phyloP scores from a whole-genome alignment of 2,113 vertebrate species.

The Cephalopterus ornatus region DNA sequence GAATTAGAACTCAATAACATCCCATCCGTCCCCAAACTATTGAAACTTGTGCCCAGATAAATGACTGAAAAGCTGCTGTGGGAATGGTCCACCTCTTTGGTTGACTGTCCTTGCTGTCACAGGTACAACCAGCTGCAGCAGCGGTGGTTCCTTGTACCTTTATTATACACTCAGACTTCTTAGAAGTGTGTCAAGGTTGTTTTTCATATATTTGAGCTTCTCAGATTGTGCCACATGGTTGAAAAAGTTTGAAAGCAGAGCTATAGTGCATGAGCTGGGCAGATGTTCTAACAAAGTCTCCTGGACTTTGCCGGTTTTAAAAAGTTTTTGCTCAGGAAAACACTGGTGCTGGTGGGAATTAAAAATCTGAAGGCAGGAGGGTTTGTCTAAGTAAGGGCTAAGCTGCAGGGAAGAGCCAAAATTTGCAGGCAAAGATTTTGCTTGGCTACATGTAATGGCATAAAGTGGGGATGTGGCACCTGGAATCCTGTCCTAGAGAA shows the following conservation, averaged over 20 bases:
- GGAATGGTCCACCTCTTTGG: not conserved
- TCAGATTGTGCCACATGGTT: not conserved
- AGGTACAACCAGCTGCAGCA: not conserved
- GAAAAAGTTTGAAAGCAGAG: not conserved
- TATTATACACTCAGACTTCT: not conserved
- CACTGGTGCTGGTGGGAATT: constrained; percentile 1
- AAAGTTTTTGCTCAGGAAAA: not conserved
- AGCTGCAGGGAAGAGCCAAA: constrained; percentile 20
- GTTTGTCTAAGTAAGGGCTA: not conserved
- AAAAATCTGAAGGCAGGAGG: not conserved
- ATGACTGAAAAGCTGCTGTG: not conserved
- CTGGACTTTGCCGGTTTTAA: constrained; percentile 6
- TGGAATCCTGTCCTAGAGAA: not conserved
- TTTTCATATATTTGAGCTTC: not conserved
- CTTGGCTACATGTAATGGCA: not conserved
- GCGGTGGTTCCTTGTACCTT: not conserved
- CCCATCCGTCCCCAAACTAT: not conserved
- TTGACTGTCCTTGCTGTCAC: not conserved
- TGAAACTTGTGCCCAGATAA: not conserved
- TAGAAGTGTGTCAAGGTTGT: not conserved
- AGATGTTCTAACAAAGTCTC: constrained; percentile 41
- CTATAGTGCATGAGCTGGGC: not conserved
- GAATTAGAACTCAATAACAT: not conserved
- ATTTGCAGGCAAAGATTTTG: constrained; percentile 31
- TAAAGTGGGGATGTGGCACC: constrained; percentile 5